Evolutionary conservation across 1,140 invertebrate genomes (phyloP).

Genomic region (Drosophila oshimai): DNA sequence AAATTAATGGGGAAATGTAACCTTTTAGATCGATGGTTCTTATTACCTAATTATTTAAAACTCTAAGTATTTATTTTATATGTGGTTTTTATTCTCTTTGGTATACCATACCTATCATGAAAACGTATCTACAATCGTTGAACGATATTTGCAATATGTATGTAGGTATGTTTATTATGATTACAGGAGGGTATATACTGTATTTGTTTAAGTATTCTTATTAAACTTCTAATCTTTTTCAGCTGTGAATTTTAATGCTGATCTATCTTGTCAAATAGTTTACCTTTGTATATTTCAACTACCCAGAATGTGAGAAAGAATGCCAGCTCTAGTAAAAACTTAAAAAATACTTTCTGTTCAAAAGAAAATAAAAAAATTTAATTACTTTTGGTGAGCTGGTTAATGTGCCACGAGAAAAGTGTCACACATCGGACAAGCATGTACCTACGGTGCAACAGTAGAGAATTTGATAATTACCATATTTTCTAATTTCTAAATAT

Average conservation of each 20-base stretch:
- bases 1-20: neutral
- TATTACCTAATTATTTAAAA: neutral
- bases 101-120: conserved; percentile 7
- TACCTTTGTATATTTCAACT: neutral
- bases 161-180: conserved; percentile 33
- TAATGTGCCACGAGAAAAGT: neutral
- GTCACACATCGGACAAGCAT: conserved; percentile 1
- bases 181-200: conserved; percentile 36
- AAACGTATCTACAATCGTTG: conserved; percentile 36
- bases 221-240: conserved; percentile 5
- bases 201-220: conserved; percentile 6
- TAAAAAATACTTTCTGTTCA: neutral
- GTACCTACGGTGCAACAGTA: conserved; percentile 9
- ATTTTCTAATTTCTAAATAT: conserved; percentile 10
- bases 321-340: neutral
- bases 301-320: neutral
- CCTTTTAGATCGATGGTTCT: neutral
- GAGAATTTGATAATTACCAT: conserved; percentile 7
- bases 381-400: neutral
- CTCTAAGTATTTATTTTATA: neutral
- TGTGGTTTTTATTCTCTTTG: neutral
- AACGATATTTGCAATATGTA: conserved; percentile 38
- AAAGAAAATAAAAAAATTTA: neutral
- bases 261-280: conserved; percentile 3
- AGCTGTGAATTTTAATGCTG: conserved; percentile 5